Base-by-base conservation (phyloP, 2,888 invertebrate species). In the Alentia gelatinosa region DNA sequence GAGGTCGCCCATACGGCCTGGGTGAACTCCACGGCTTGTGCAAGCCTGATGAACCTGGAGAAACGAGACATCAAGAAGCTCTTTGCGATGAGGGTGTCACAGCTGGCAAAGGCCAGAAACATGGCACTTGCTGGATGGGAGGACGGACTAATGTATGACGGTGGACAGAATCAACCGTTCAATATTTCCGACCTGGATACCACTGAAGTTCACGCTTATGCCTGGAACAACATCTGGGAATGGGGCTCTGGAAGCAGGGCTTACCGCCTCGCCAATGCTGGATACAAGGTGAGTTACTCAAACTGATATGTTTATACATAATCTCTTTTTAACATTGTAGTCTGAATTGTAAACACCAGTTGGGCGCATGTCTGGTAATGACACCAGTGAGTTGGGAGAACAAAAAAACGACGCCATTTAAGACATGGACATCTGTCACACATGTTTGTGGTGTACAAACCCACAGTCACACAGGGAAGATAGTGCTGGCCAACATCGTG, bases 211-310 rank as follows among this genome's bases (percentile, higher is more conserved):
- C 94, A 92, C 74, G 86, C 47, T 42, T 94, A 94, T 93, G 94
- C 94, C 12, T 95, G 95, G 95, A 94, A 95, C 92, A 95, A 95
- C 93, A 94, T 95, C 0, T 94, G 94, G n/a, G 56, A 56, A n/a
- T 94, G 94, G 19, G 95, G 95, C 0, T 92, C 93, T 39, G 94
- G 95, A 3, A 93, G 93, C 7, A 94, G 94, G 93, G 94, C 95
- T 0, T 94, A 95, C 91, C 93, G 93, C 68, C 92, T 95, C 86
- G 95, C 95, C 30, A 95, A 95, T 92, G 93, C 92, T 56, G 94
- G 94, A 7, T 95, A 95, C 91, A 94, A 95, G 94, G 95, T 95
- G 90, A 91, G 79, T 33, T 37, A n/a, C n/a, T n/a, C n/a, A n/a
- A n/a, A n/a, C n/a, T 9, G 12, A 39, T n/a, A n/a, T n/a, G n/a